A percentile compares a stretch with the other conserved stretches of the same genome.
phyloP scores from a whole-genome alignment of 2,888 invertebrate species.

The Cryptocephalus moraei region DNA sequence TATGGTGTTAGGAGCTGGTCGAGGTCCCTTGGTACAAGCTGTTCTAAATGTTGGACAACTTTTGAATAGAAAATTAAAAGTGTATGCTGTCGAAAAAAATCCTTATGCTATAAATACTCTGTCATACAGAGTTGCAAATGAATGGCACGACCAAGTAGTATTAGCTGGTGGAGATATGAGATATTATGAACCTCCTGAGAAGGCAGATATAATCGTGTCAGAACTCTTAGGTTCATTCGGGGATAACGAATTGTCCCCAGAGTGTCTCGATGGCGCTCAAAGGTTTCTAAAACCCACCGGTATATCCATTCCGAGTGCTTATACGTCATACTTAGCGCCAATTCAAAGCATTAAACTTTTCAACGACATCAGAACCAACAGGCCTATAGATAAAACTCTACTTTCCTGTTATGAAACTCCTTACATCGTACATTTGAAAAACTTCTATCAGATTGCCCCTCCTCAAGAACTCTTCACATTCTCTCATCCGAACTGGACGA shows the following conservation, averaged over 20 bases:
- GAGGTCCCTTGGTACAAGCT: conserved; percentile 91
- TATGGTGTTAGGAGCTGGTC: conserved; percentile 50
- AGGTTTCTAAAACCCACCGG: conserved; percentile 78
- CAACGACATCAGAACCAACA: conserved; percentile 55
- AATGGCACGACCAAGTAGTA: conserved; percentile 68
- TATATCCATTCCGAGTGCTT: conserved; percentile 81
- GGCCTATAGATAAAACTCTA: conserved; percentile 43
- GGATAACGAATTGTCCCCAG: conserved; percentile 97
- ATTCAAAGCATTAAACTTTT: conserved; percentile 84
- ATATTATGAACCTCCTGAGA: conserved; percentile 65
- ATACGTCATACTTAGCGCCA: conserved; percentile 86
- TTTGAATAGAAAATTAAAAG: conserved; percentile 54
- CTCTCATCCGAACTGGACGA: conserved; percentile 73
- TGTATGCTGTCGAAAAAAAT: conserved; percentile 97
- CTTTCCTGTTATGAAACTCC: conserved; percentile 63
- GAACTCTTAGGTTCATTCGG: conserved; percentile 84
- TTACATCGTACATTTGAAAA: conserved; percentile 88
- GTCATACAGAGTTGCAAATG: conserved; percentile 60
- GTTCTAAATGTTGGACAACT: conserved; percentile 65
- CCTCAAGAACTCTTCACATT: conserved; percentile 76
- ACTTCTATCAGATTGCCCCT: conserved; percentile 66
- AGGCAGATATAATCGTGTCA: conserved; percentile 91
- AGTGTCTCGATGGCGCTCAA: conserved; percentile 92
- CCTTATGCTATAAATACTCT: conserved; percentile 87
- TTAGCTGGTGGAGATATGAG: conserved; percentile 84